Conservation (phyloP, 1,140 invertebrate species). For the Zaprionus camerounensis region DNA sequence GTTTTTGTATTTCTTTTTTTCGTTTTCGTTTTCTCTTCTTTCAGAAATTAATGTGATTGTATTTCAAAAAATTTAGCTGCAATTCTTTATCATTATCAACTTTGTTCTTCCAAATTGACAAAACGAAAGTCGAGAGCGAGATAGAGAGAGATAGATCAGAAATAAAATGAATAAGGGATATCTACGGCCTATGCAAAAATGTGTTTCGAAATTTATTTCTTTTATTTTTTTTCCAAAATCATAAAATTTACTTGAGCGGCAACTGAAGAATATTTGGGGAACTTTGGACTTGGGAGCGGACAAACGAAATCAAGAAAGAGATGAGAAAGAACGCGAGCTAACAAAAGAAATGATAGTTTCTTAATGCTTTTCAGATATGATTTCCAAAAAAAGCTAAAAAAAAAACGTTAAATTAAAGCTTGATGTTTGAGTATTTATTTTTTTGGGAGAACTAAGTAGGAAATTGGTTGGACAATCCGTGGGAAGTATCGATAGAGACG, state of each 20-base stretch:
- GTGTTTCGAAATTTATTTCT: constrained; percentile 58
- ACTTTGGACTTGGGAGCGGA: constrained; percentile 50
- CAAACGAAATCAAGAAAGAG: constrained; percentile 61
- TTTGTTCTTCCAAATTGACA: constrained; percentile 63
- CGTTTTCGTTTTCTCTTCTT: constrained; percentile 22
- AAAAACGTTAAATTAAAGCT: background rate
- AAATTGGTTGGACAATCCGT: background rate
- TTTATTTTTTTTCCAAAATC: constrained; percentile 23
- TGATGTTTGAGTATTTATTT: background rate
- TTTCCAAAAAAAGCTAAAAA: constrained; percentile 36
- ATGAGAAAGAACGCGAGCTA: constrained; percentile 37
- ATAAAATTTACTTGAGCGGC: constrained; percentile 43
- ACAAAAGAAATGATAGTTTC: background rate
- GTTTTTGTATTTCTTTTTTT: constrained; percentile 26
- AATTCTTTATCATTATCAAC: constrained; percentile 55
- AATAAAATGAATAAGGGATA: constrained; percentile 62
- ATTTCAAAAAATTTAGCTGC: constrained; percentile 64
- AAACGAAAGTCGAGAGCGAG: constrained; percentile 56
- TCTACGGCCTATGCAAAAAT: constrained; percentile 62
- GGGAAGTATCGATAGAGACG: background rate
- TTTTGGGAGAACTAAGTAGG: background rate
- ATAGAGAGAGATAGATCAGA: constrained; percentile 35
- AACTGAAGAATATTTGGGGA: constrained; percentile 55
- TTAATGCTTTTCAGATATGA: constrained; percentile 45
- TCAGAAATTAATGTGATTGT: constrained; percentile 28